Evolutionary conservation across 2,113 vertebrate species (phyloP).

Genomic region (Murina feae): DNA sequence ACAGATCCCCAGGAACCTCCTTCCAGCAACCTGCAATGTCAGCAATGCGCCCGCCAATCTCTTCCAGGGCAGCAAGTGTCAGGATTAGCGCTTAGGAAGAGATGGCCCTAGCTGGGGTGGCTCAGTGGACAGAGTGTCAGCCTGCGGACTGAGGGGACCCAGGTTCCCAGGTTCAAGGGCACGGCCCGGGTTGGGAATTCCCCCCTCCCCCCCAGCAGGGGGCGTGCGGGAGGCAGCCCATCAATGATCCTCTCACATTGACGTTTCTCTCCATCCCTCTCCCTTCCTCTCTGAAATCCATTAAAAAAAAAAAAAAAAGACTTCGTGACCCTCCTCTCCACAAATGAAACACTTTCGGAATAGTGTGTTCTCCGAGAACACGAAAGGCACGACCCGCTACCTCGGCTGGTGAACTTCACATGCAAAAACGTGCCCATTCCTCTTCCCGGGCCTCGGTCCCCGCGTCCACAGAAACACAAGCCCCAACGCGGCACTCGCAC

Average conservation of each 20-base stretch:
- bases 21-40: background rate
- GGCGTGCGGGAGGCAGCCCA: too few relatives aligned
- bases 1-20: accelerated
- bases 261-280: too few relatives aligned
- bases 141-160: too few relatives aligned
- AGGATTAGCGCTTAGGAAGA: background rate
- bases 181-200: too few relatives aligned
- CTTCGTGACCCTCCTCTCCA: too few relatives aligned
- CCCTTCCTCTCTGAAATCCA: too few relatives aligned
- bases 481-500: too few relatives aligned
- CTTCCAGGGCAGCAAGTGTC: background rate
- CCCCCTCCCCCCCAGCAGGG: too few relatives aligned
- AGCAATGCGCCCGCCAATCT: background rate
- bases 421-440: background rate
- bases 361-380: background rate
- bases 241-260: too few relatives aligned
- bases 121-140: too few relatives aligned
- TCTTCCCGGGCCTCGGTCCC: background rate
- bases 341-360: background rate
- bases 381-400: accelerated
- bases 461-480: background rate
- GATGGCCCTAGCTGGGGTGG: background rate
- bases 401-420: accelerated
- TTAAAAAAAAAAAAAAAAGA: too few relatives aligned
- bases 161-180: too few relatives aligned